Base-by-base conservation (phyloP, 2,888 invertebrate species). In the Nezara viridula region DNA sequence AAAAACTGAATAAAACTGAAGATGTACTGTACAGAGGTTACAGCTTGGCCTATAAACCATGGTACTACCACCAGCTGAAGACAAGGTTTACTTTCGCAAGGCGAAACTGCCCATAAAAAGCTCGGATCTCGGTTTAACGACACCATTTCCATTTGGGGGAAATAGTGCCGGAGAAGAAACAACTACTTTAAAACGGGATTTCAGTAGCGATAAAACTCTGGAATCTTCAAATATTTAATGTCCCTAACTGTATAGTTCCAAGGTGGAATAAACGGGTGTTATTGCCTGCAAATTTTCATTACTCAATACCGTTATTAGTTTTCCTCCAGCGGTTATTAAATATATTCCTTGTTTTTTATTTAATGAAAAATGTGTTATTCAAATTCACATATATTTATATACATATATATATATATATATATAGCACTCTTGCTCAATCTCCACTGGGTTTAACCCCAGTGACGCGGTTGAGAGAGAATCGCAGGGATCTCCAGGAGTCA, bases 211-310 rank as follows among this genome's bases (percentile, higher is more conserved):
- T 73, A 73, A 73, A 73, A 73, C 19, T 32, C 37, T 16, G 16
- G 66, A 66, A 66, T 55, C 32, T 73, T 73, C 32, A 73, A 73
- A 73, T 73, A 73, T 73, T 73, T 73, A 73, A 73, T 73, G 66
- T 73, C 37, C 7, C 66, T 37, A 73, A 73, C 66, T 73, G 32
- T 73, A 37, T 73, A 27, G 66, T 37, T 73, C 37, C 19, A 2
- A 37, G 32, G 16, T 21, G 32, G 37, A 73, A 73, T 37, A 32
- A 73, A 37, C 7, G 7, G 66, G 14, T 7, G 32, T 73, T 37
- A 73, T 32, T 2, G 32, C 0, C 16, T 7, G 32, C 32, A 19
- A 37, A 55, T 27, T 6, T 37, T 32, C 7, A 6, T 14, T 37
- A 37, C 32, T 73, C 19, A 19, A 0, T 73, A 19, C 37, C 21